These are phyloP conservation scores for Astreopora myriophthalma DNA, from an alignment of 64 coral and sea anemone species.

Conservation along the genomic window DNA sequence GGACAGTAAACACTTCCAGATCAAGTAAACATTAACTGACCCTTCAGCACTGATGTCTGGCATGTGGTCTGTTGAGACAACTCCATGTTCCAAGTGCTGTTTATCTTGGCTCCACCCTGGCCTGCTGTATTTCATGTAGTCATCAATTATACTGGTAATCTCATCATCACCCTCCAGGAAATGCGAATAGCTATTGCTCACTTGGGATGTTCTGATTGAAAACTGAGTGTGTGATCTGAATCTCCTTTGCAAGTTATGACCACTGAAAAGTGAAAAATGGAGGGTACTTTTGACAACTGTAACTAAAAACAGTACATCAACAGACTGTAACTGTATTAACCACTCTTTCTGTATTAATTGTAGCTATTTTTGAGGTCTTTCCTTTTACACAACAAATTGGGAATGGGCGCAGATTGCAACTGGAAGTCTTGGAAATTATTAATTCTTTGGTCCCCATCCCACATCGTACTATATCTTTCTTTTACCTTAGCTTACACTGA, in stretches of 20 bases:
- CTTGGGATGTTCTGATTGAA: conserved; percentile 12
- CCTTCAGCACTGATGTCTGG: conserved; percentile 5
- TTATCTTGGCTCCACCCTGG: background rate
- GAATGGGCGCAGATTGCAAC: too few relatives aligned
- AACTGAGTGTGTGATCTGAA: conserved; percentile 42
- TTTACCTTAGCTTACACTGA: too few relatives aligned
- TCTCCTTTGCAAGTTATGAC: background rate
- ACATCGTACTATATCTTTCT: too few relatives aligned
- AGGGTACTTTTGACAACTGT: background rate
- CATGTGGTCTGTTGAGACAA: conserved; percentile 13
- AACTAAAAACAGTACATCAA: too few relatives aligned
- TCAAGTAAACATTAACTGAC: background rate
- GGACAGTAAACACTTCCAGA: too few relatives aligned
- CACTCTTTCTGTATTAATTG: too few relatives aligned
- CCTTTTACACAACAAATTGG: too few relatives aligned
- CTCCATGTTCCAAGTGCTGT: conserved; percentile 20
- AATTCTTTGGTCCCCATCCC: too few relatives aligned
- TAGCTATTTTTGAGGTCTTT: too few relatives aligned
- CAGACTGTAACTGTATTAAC: too few relatives aligned
- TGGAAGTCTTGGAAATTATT: too few relatives aligned
- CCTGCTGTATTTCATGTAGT: conserved; percentile 64
- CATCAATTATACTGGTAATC: conserved; percentile 69
- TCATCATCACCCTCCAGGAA: conserved; percentile 67
- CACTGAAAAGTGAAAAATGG: conserved; percentile 8
- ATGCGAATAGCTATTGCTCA: background rate